Percentiles rank a stretch among this genome's conserved stretches.
phyloP scores from a whole-genome alignment of 37 sponge, comb jelly and placozoan genomes.

The Spongia lamella region DNA sequence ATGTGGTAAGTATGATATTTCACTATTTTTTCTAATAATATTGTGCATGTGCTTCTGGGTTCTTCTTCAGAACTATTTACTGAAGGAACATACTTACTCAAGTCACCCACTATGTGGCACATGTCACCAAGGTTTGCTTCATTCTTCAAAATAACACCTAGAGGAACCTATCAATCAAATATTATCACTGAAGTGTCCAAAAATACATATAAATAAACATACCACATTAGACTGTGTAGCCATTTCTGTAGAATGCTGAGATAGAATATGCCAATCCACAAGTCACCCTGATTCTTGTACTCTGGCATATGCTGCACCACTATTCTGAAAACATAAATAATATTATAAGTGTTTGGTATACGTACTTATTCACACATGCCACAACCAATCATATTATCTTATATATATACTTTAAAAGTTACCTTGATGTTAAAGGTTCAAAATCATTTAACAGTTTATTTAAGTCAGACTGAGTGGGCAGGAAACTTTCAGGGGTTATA shows the following conservation, averaged over 20 bases:
- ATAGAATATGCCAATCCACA: conserved; percentile 5
- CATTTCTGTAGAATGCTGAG: conserved; percentile 1
- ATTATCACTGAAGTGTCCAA: too few species aligned
- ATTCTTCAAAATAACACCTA: conserved; percentile 9
- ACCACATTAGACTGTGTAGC: neutral
- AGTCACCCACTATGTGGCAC: conserved; percentile 6
- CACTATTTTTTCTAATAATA: too few species aligned
- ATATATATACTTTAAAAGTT: too few species aligned
- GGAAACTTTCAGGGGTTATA: neutral
- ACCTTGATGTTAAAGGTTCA: neutral
- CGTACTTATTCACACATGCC: too few species aligned
- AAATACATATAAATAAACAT: neutral
- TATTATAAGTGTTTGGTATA: too few species aligned
- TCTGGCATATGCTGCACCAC: neutral
- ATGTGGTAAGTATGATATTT: too few species aligned
- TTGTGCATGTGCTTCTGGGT: too few species aligned
- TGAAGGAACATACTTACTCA: conserved; percentile 18
- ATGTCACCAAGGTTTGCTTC: conserved; percentile 5
- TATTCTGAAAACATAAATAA: neutral
- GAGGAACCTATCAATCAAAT: conserved; percentile 1
- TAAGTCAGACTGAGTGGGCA: neutral
- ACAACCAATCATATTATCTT: too few species aligned
- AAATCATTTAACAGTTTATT: neutral
- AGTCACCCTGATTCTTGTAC: neutral
- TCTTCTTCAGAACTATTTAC: too few species aligned